A percentile compares a stretch with the other conserved stretches of the same genome.
phyloP scores from a whole-genome alignment of 2,113 vertebrate genomes.

The Campylomormyrus tamandua region DNA sequence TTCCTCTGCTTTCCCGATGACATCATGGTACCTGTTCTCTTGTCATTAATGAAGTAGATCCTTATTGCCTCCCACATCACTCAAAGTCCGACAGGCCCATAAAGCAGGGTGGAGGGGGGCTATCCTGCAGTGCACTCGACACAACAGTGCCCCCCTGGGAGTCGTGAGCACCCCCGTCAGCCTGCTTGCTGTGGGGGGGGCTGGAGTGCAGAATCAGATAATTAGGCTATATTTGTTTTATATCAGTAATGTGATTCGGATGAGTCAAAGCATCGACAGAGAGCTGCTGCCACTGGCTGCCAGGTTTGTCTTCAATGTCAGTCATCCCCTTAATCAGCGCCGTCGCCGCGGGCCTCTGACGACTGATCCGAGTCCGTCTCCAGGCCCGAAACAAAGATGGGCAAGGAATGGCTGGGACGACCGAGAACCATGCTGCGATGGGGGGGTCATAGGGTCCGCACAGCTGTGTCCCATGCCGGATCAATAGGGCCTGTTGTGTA shows the following conservation, averaged over 20 bases:
- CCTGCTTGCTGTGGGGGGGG: not conserved
- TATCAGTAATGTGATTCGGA: not conserved
- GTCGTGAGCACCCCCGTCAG: not conserved
- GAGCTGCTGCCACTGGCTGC: not conserved
- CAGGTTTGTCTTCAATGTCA: not conserved
- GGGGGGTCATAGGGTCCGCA: not conserved
- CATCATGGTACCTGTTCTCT: not conserved
- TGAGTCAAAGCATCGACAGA: not conserved
- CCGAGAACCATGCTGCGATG: not conserved
- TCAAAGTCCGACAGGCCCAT: not conserved
- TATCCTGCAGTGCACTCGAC: not conserved
- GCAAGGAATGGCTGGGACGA: not conserved
- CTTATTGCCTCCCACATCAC: not conserved
- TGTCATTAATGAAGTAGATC: not conserved
- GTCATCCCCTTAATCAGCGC: not conserved
- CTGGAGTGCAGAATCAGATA: not conserved
- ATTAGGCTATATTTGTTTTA: not conserved
- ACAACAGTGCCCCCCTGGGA: not conserved
- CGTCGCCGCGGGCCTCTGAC: not conserved
- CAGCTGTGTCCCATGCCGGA: not conserved
- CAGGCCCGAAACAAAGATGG: not conserved
- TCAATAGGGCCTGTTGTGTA: constrained; percentile 23
- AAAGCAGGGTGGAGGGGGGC: not conserved
- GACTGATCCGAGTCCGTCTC: not conserved
- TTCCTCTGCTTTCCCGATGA: not conserved